Evolutionary conservation across 2,113 vertebrate species (phyloP).

Genomic region (Nibea coibor): DNA sequence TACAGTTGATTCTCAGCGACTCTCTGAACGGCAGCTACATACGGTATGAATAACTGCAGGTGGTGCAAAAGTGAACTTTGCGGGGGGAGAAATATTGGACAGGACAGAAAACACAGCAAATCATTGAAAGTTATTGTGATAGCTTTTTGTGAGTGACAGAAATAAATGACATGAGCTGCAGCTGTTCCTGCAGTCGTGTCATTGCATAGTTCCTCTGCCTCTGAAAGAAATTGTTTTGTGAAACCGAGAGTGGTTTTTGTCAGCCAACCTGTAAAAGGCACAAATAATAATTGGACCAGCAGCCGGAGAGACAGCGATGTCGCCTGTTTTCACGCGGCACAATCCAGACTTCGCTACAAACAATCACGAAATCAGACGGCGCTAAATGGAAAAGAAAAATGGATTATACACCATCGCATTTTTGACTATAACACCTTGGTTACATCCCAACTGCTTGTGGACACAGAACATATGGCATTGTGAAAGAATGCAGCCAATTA

Average conservation of each 20-base stretch:
- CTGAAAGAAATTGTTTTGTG: constrained; percentile 41
- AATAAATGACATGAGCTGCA: constrained; percentile 9
- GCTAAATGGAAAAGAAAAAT: too few species aligned
- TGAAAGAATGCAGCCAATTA: too few species aligned
- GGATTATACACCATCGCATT: too few species aligned
- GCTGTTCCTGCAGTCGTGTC: neutral
- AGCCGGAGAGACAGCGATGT: neutral
- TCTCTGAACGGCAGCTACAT: constrained; percentile 14
- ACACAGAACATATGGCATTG: too few species aligned
- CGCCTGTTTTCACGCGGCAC: too few species aligned
- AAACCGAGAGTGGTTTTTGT: neutral
- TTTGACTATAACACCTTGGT: too few species aligned
- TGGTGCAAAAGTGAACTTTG: neutral
- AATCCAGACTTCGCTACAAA: too few species aligned
- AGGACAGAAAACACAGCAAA: neutral
- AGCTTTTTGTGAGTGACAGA: constrained; percentile 39
- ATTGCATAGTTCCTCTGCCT: neutral
- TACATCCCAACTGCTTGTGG: too few species aligned
- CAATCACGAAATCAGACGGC: too few species aligned
- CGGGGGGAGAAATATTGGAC: constrained; percentile 3
- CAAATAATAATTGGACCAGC: neutral
- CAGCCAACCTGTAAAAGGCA: constrained; percentile 4
- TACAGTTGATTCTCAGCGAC: constrained; percentile 2
- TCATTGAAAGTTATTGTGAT: constrained; percentile 12
- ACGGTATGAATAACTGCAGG: constrained; percentile 16